These are phyloP conservation scores for Schizotus pectinicornis DNA, from an alignment of 2,888 invertebrate genomes.

Conservation along the genomic window DNA sequence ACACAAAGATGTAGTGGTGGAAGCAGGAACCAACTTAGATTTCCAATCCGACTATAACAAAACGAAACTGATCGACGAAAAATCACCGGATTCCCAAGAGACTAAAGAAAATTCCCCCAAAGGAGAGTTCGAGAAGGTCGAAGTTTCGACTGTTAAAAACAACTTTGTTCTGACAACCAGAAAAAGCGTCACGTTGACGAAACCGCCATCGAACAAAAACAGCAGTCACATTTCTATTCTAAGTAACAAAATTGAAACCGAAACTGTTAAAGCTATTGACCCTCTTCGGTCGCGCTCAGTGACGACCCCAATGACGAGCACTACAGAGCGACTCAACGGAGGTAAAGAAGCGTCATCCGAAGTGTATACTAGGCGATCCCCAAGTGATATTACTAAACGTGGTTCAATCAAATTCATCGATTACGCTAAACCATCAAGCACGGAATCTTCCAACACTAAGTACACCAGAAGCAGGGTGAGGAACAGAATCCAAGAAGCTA, in stretches of 20 bases:
- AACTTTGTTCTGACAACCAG: conserved; percentile 31
- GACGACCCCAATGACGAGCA: conserved; percentile 10
- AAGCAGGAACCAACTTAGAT: conserved; percentile 60
- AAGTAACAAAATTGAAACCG: conserved; percentile 53
- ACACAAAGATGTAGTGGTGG: conserved; percentile 52
- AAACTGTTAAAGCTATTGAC: conserved; percentile 38
- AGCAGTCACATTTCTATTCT: conserved; percentile 40
- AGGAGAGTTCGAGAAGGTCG: conserved; percentile 25
- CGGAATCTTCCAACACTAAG: conserved; percentile 59
- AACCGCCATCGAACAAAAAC: conserved; percentile 39
- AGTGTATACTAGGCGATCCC: conserved; percentile 3
- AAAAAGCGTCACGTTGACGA: conserved; percentile 38
- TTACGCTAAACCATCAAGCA: conserved; percentile 55
- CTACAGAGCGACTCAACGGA: conserved; percentile 28
- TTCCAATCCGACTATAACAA: conserved; percentile 62
- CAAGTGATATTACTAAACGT: conserved; percentile 22
- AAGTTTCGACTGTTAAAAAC: conserved; percentile 31
- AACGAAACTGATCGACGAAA: conserved; percentile 62
- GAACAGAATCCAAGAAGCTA: conserved; percentile 14
- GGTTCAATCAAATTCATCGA: conserved; percentile 30
- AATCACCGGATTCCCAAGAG: conserved; percentile 43
- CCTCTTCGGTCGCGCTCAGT: conserved; percentile 13
- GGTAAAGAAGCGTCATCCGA: conserved; percentile 17
- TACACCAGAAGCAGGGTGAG: conserved; percentile 41
- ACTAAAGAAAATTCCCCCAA: conserved; percentile 40